Conservation (phyloP, 2,888 invertebrate species). For the Fragum fragum region DNA sequence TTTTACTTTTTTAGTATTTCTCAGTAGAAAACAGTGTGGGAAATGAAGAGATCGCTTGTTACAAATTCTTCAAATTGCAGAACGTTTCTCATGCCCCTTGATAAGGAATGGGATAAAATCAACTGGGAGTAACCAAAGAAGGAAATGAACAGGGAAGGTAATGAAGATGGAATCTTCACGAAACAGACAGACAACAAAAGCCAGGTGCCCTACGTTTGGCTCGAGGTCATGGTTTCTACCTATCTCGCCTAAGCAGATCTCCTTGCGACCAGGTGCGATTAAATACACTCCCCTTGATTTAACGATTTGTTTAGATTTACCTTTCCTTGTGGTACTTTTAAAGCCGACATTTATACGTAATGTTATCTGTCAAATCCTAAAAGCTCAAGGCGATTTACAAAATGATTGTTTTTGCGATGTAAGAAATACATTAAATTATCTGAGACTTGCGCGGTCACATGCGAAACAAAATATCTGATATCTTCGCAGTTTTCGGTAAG, state of each 20-base stretch:
- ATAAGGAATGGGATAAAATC: not conserved
- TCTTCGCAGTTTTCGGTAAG: too few species aligned
- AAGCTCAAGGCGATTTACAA: conserved; percentile 14
- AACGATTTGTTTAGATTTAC: conserved; percentile 28
- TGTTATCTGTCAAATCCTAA: conserved; percentile 28
- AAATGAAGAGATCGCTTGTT: not conserved
- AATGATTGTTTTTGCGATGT: not conserved
- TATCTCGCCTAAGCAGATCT: conserved; percentile 44
- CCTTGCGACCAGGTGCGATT: conserved; percentile 40
- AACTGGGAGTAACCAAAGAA: not conserved
- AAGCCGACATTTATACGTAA: conserved; percentile 18
- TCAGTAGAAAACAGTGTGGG: conserved; percentile 8
- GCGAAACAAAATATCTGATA: too few species aligned
- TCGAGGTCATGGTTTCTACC: conserved; percentile 42
- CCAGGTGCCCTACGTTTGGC: conserved; percentile 33
- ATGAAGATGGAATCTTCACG: not conserved
- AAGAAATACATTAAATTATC: not conserved
- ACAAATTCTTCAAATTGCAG: too few species aligned
- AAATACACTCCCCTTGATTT: conserved; percentile 33
- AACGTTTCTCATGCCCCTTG: not conserved
- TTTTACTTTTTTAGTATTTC: too few species aligned
- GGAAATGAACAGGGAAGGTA: not conserved
- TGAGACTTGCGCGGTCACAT: too few species aligned
- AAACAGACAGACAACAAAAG: conserved; percentile 29
- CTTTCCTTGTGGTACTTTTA: conserved; percentile 7